Conservation (phyloP, 2,888 invertebrate genomes). For the Plebejus melissa region DNA sequence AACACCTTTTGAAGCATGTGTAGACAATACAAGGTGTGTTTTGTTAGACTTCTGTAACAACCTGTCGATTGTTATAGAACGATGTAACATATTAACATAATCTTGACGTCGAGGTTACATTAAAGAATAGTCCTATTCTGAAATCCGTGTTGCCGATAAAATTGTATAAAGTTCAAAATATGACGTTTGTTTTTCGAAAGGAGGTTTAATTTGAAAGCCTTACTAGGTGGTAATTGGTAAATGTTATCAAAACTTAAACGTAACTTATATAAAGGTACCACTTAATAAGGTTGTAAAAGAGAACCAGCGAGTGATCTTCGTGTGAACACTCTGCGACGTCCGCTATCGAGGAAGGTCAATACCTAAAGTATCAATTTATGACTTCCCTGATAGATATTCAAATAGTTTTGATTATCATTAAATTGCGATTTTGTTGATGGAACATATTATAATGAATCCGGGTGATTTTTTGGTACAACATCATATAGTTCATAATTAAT, state of each 20-base stretch:
- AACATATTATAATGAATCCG: background rate
- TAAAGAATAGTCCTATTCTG: background rate
- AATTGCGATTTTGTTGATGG: background rate
- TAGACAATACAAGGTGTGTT: background rate
- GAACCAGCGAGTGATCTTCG: background rate
- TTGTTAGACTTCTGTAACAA: background rate
- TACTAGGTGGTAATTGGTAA: background rate
- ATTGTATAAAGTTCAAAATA: background rate
- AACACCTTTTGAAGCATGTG: conserved; percentile 1
- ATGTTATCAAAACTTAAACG: background rate
- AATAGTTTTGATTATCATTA: background rate
- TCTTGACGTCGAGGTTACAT: background rate
- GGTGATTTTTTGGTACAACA: background rate
- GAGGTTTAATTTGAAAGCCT: conserved; percentile 1
- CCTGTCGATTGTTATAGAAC: background rate
- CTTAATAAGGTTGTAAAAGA: background rate
- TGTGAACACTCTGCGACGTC: background rate
- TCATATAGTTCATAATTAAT: too few relatives aligned
- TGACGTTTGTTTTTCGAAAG: background rate
- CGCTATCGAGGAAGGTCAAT: background rate
- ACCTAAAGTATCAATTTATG: background rate
- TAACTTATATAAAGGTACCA: background rate
- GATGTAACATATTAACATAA: background rate
- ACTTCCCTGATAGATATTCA: conserved; percentile 12
- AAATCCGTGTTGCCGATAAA: background rate